A percentile compares a stretch with the other conserved stretches of the same genome.
These are phyloP conservation scores for Polylopha cassiicola DNA, from an alignment of 2,888 invertebrate species.

Conservation along the genomic window DNA sequence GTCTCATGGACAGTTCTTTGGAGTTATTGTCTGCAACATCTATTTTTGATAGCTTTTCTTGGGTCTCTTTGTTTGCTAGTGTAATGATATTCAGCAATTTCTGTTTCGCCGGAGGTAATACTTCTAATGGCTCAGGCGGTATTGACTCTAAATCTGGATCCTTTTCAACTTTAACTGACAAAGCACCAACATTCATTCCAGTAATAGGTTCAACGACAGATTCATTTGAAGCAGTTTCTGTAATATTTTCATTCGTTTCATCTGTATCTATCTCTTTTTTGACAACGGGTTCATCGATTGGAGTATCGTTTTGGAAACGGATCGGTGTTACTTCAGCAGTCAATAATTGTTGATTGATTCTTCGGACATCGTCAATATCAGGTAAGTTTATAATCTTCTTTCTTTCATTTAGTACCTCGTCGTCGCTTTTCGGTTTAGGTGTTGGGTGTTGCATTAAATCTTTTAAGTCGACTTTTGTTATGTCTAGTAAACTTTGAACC, in stretches of 20 bases:
- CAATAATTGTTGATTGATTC: constrained; percentile 52
- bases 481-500: constrained; percentile 46
- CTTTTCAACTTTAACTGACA: too few relatives aligned
- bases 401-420: constrained; percentile 33
- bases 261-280: too few relatives aligned
- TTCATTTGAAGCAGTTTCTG: too few relatives aligned
- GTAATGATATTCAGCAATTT: constrained; percentile 18
- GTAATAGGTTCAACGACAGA: too few relatives aligned
- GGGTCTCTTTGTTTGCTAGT: constrained; percentile 11
- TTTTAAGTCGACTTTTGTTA: constrained; percentile 24
- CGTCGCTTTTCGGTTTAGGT: too few relatives aligned
- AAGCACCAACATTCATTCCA: too few relatives aligned
- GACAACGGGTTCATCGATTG: too few relatives aligned
- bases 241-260: too few relatives aligned
- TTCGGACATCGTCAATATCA: constrained; percentile 49
- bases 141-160: too few relatives aligned
- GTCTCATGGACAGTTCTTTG: too few relatives aligned
- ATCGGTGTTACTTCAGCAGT: constrained; percentile 59
- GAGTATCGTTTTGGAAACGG: constrained; percentile 30
- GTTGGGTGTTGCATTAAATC: constrained; percentile 21
- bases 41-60: constrained; percentile 14
- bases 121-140: too few relatives aligned
- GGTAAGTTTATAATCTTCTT: constrained; percentile 52
- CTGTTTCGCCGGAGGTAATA: constrained; percentile 11
- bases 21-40: background rate